Conservation (phyloP, 2,797 vertebrate genomes). For the Spea hammondii region DNA sequence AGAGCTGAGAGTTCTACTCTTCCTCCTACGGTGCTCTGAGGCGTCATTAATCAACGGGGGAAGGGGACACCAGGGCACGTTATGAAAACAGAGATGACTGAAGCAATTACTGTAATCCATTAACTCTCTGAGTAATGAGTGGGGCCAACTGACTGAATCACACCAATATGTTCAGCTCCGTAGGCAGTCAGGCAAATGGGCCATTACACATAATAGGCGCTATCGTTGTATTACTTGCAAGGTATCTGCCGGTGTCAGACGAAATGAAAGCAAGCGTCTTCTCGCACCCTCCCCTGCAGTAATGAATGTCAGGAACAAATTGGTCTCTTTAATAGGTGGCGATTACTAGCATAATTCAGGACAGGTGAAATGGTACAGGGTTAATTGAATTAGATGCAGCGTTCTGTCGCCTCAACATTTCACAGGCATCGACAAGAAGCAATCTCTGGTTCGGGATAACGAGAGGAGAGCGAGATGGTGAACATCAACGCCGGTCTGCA, state of each 20-base stretch:
- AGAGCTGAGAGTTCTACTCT: constrained; percentile 33
- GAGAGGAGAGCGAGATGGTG: not conserved
- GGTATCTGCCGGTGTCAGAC: constrained; percentile 47
- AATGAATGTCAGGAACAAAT: constrained; percentile 35
- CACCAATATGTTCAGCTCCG: constrained; percentile 71
- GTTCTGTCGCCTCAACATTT: not conserved
- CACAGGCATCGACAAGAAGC: constrained; percentile 13
- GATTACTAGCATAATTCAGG: constrained; percentile 44
- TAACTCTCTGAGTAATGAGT: constrained; percentile 71
- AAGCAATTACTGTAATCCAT: constrained; percentile 79
- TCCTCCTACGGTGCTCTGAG: constrained; percentile 62
- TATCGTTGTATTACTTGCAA: constrained; percentile 40
- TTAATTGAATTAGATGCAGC: constrained; percentile 28
- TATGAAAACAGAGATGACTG: constrained; percentile 70
- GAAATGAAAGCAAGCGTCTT: constrained; percentile 38
- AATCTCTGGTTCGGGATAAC: too few species aligned
- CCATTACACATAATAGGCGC: constrained; percentile 55
- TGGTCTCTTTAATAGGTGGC: constrained; percentile 47
- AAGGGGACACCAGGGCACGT: constrained; percentile 65
- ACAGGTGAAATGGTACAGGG: constrained; percentile 20
- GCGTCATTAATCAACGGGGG: constrained; percentile 74
- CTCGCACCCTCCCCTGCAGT: constrained; percentile 29
- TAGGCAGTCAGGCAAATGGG: constrained; percentile 55
- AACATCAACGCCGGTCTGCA: not conserved
- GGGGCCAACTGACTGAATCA: constrained; percentile 72